Percentiles rank a stretch among this genome's conserved stretches.
Conservation (phyloP, 1,140 invertebrate species). For the Aphelenchoides besseyi region DNA sequence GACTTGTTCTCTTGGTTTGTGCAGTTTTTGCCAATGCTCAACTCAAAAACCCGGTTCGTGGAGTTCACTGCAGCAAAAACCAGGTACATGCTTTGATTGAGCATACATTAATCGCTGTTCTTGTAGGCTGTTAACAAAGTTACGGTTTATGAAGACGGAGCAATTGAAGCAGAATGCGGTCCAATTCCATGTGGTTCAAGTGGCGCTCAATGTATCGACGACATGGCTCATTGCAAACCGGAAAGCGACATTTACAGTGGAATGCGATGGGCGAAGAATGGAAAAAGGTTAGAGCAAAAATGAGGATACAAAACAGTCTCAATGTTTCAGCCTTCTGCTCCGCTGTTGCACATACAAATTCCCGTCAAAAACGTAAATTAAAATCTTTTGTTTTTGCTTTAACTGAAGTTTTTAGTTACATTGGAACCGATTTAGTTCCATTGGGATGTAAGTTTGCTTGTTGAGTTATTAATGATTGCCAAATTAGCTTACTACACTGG, state of each 20-base stretch:
- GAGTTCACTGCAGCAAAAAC: conserved; percentile 36
- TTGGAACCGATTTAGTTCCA: conserved; percentile 60
- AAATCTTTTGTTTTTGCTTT: too few relatives aligned
- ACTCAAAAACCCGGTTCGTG: conserved; percentile 20
- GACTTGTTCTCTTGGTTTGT: not conserved
- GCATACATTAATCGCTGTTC: not conserved
- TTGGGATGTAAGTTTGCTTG: too few relatives aligned
- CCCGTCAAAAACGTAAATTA: not conserved
- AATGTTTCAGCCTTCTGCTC: conserved; percentile 48
- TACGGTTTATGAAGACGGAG: conserved; percentile 61
- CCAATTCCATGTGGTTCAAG: conserved; percentile 58
- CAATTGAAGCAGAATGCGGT: conserved; percentile 61
- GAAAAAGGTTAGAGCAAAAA: conserved; percentile 47
- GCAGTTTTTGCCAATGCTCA: not conserved
- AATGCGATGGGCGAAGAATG: conserved; percentile 61
- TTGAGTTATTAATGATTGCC: too few relatives aligned
- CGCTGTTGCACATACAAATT: conserved; percentile 48
- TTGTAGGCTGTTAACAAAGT: conserved; percentile 59
- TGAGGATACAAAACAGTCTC: not conserved
- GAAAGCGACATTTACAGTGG: conserved; percentile 55
- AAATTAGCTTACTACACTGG: conserved; percentile 45
- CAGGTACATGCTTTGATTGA: conserved; percentile 31
- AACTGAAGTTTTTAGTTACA: too few relatives aligned
- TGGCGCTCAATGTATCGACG: conserved; percentile 47
- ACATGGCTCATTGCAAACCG: conserved; percentile 39